These are phyloP conservation scores for Parotocinclus haroldoi DNA, from an alignment of 2,797 vertebrate species.

Conservation along the genomic window DNA sequence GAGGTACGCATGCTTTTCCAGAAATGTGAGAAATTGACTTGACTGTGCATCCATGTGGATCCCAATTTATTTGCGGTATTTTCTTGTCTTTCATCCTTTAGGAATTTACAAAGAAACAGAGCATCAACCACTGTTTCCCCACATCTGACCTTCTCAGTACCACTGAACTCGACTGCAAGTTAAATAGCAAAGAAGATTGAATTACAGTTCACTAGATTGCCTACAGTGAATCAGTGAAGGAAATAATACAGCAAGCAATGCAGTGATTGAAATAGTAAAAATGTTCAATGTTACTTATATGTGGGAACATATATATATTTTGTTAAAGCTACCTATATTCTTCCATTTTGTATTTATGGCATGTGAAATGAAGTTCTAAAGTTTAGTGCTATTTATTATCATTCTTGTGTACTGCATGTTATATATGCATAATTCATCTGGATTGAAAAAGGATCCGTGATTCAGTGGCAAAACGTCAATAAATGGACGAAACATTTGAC, in stretches of 20 bases:
- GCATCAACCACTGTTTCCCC: not conserved
- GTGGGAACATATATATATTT: no score
- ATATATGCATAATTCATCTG: conserved; percentile 1
- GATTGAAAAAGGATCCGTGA: not conserved
- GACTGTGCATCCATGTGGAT: not conserved
- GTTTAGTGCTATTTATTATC: not conserved
- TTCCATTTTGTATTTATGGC: not conserved
- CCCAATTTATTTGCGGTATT: not conserved
- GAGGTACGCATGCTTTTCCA: conserved; percentile 24
- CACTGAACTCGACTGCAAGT: not conserved
- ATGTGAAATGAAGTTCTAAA: not conserved
- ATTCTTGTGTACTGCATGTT: not conserved
- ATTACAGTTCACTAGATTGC: not conserved
- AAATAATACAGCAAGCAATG: no score
- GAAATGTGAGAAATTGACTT: not conserved
- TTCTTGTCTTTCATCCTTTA: not conserved
- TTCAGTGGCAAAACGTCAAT: not conserved
- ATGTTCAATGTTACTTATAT: not conserved
- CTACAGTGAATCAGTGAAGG: not conserved
- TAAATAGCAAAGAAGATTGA: not conserved
- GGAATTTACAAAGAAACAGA: conserved; percentile 5
- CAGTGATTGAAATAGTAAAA: not conserved
- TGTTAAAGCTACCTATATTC: not conserved
- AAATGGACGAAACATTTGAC: not conserved
- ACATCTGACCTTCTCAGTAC: not conserved